Base-by-base conservation (phyloP, 2,113 vertebrate genomes). In the Lepus timidus region DNA sequence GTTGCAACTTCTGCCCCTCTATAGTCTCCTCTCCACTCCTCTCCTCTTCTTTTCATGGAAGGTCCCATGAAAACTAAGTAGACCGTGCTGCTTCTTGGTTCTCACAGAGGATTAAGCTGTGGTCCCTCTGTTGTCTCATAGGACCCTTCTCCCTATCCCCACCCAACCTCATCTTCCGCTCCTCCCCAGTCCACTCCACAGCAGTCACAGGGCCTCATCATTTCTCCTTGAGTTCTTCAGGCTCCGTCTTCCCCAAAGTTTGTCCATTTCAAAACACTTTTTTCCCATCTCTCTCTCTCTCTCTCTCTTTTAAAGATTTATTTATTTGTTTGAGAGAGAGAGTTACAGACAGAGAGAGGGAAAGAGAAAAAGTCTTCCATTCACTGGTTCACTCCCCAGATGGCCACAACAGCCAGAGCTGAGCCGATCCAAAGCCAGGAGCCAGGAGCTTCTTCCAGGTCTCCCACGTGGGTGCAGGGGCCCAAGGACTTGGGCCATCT, bases 71-170 rank as follows among this genome's bases (percentile, higher is more conserved):
- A 55, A 64, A 90, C 3, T 0, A 82, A 33, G 78, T 19, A 51
- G 29, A 36, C 33, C 49, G n/a, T 10, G 20, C 33, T 31, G 17
- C 19, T 36, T 51, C 65, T 74, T 33, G 67, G 14, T 27, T 73
- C 78, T n/a, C 82, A 82, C 23, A 23, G 52, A 65, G 44, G 49
- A 67, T 33, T 83, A 33, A 44, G 44, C 33, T 78, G 29, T 1
- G 39, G 6, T 25, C 62, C 4, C 17, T 36, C 31, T 23, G 13
- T 33, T n/a, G 68, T 55, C 75, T 62, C 67, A 13, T 3, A 25
- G 7, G 74, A 22, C 10, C 17, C 9, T 8, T 55, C 22, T 4
- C 33, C 20, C 17, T 0, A 0, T 64, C 33, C 2, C 13, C 11
- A 68, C n/a, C 49, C 36, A 39, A 1, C 9, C 62, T 84, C 49